Evolutionary conservation across 2,113 vertebrate species (phyloP).

Genomic region (Amazona guildingii): DNA sequence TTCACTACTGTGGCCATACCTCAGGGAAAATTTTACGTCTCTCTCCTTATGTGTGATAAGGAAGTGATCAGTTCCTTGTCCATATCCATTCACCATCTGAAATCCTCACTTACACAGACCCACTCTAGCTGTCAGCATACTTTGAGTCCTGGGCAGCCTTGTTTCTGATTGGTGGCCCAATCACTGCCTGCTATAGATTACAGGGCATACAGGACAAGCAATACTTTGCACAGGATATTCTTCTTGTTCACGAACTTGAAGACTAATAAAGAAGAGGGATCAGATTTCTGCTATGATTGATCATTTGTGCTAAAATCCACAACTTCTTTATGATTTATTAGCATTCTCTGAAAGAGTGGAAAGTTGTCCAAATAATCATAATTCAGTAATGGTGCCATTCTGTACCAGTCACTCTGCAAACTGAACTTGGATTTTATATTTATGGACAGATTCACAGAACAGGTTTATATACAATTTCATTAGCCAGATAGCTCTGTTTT

Average conservation of each 20-base stretch:
- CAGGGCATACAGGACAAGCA: neutral
- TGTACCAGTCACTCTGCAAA: neutral
- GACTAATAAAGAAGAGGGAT: neutral
- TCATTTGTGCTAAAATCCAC: neutral
- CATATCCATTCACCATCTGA: neutral
- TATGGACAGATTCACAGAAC: neutral
- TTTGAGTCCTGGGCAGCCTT: neutral
- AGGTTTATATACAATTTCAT: neutral
- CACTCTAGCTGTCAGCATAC: neutral
- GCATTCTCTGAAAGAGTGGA: neutral
- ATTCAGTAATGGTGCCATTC: neutral
- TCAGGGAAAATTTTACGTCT: fast-evolving
- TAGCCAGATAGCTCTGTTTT: neutral
- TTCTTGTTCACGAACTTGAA: neutral
- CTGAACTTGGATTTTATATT: neutral
- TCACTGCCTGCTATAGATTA: neutral
- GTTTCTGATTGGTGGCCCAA: neutral
- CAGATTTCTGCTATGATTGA: neutral
- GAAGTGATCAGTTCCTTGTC: neutral
- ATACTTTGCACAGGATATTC: neutral
- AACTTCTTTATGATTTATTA: neutral
- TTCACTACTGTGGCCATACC: neutral
- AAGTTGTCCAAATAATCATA: neutral
- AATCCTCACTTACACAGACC: neutral
- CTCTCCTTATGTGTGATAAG: neutral